Conservation (phyloP, 2,113 vertebrate genomes). For the Leptobrachium ailaonicum region DNA sequence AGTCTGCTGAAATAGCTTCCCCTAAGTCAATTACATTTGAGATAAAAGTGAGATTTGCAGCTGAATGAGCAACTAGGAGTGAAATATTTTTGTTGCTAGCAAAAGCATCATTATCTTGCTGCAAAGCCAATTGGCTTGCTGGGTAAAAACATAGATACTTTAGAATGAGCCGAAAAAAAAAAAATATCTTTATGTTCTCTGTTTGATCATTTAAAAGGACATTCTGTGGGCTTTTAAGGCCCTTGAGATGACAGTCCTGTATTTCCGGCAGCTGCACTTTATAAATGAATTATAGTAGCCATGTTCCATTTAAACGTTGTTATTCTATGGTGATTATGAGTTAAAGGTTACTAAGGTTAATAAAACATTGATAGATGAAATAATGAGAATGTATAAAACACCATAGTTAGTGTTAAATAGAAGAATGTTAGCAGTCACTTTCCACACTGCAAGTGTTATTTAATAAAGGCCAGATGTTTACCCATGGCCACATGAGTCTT, state of each 20-base stretch:
- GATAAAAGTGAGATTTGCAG: constrained; percentile 59
- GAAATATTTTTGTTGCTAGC: constrained; percentile 54
- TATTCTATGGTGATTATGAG: neutral
- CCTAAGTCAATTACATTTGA: constrained; percentile 58
- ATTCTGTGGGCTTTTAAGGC: no score
- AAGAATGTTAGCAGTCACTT: no score
- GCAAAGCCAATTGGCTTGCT: constrained; percentile 5
- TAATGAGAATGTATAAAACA: no score
- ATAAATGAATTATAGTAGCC: no score
- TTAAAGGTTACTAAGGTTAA: constrained; percentile 4
- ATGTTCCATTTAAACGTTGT: neutral
- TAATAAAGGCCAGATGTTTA: no score
- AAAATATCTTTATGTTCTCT: constrained; percentile 18
- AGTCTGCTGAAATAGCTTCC: constrained; percentile 57
- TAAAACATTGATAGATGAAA: neutral
- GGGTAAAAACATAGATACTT: constrained; percentile 14
- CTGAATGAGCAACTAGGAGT: constrained; percentile 50
- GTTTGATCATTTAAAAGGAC: neutral
- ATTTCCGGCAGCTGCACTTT: no score
- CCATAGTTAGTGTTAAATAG: no score
- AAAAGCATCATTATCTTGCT: constrained; percentile 42
- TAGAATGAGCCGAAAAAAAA: neutral
- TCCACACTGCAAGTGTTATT: no score
- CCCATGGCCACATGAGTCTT: no score
- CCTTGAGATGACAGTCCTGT: no score